These are phyloP conservation scores for Teleogryllus occipitalis DNA, from an alignment of 1,140 invertebrate species.

Conservation along the genomic window DNA sequence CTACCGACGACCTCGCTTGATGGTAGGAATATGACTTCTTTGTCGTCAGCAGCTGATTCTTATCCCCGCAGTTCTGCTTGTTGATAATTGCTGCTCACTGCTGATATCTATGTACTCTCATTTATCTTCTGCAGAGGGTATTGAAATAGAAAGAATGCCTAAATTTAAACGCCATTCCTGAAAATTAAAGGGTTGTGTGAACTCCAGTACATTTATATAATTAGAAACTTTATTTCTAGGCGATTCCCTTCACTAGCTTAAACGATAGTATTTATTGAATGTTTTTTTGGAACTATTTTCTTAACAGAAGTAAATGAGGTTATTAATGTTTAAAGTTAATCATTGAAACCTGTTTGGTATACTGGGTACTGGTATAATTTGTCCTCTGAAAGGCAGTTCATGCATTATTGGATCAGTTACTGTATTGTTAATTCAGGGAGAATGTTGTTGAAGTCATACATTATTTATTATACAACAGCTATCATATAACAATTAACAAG, in stretches of 20 bases:
- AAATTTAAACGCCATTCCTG: not conserved
- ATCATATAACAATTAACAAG: not conserved
- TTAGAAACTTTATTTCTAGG: not conserved
- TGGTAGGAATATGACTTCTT: slow-evolving; percentile 18
- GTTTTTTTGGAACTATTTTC: not conserved
- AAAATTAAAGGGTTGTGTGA: not conserved
- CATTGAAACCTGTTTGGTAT: not conserved
- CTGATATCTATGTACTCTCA: not conserved
- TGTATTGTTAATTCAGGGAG: not conserved
- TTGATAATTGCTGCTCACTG: not conserved
- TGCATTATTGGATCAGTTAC: too few species aligned
- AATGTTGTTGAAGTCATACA: not conserved
- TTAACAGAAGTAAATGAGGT: not conserved
- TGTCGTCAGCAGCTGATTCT: slow-evolving; percentile 23
- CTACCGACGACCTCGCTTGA: slow-evolving; percentile 15
- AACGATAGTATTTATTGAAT: not conserved
- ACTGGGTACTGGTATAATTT: too few species aligned
- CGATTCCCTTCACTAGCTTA: too few species aligned
- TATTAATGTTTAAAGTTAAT: not conserved
- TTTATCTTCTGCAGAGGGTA: not conserved
- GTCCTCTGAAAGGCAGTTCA: too few species aligned
- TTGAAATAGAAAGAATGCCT: not conserved
- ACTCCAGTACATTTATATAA: not conserved
- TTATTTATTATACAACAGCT: not conserved
- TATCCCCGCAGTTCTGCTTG: not conserved